Base-by-base conservation (phyloP, 2,797 vertebrate genomes). In the Aphelocoma californica region DNA sequence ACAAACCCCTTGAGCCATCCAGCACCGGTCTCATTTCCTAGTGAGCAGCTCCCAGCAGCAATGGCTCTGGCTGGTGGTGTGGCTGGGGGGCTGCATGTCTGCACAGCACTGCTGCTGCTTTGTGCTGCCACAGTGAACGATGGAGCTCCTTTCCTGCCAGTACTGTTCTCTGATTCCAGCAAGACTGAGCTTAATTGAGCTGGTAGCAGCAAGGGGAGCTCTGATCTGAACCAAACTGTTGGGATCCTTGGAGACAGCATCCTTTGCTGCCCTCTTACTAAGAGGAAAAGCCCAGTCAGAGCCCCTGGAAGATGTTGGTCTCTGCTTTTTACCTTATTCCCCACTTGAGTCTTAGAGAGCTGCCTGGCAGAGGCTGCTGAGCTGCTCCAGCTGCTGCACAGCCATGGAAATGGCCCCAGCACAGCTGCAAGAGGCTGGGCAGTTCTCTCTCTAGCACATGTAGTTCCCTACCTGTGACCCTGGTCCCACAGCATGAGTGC, bases 61-160 rank as follows among this genome's bases (percentile, higher is more conserved):
- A 12, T 3, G 3, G 64, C 42, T 56, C 4, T 5, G 61, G 48
- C 18, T 62, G 48, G n/a, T 4, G 17, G 28, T 1, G 1, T 18
- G 40, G 18, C 20, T 3, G 3, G 19, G 16, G 21, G 14, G 19
- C 69, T 48, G 56, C 2, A 4, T 1, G 2, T 18, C 58, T 73
- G 57, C 44, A 47, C 10, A 50, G 47, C 10, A 2, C 18, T 72
- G 64, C 40, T 61, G 40, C 50, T 86, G 60, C 53, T 86, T 28
- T 0, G 0, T 42, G n/a, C 24, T 7, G 5, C 45, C 2, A 0
- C 0, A 1, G 16, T 18, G 17, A 10, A 40, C 0, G 0, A 32
- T 1, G 6, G 26, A 74, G 36, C 5, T 57, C 36, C 67, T 81
- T 45, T 66, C n/a, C 28, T 77, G 60, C 19, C 79, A 50, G 29